These are phyloP conservation scores for Ichneumoninae sp. DNA, from an alignment of 2,888 invertebrate genomes.

Conservation along the genomic window DNA sequence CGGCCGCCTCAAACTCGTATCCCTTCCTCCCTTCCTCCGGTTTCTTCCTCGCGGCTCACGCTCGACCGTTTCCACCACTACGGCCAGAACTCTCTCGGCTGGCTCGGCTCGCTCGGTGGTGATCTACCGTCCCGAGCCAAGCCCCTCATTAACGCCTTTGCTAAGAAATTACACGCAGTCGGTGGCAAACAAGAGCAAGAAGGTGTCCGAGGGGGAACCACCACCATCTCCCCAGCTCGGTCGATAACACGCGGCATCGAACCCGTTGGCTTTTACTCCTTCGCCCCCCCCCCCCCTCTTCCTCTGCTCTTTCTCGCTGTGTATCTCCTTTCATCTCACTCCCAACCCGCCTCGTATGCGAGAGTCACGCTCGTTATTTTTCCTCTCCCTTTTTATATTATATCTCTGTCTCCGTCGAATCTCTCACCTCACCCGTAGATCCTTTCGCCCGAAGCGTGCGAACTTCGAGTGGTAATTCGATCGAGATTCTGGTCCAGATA, in stretches of 20 bases:
- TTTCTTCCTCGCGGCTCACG: slow-evolving; percentile 16
- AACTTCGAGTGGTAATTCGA: slow-evolving; percentile 80
- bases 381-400: slow-evolving; percentile 57
- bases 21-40: not conserved
- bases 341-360: slow-evolving; percentile 44
- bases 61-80: slow-evolving; percentile 28
- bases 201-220: slow-evolving; percentile 74
- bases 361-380: slow-evolving; percentile 59
- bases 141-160: slow-evolving; percentile 84
- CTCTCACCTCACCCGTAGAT: slow-evolving; percentile 26
- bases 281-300: slow-evolving; percentile 7
- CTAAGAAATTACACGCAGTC: slow-evolving; percentile 84
- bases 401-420: slow-evolving; percentile 56
- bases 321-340: slow-evolving; percentile 66
- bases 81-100: not conserved
- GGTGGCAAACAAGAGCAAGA: slow-evolving; percentile 84
- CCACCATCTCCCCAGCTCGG: slow-evolving; percentile 66
- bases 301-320: slow-evolving; percentile 57
- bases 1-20: not conserved
- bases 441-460: slow-evolving; percentile 77
- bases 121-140: slow-evolving; percentile 83
- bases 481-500: slow-evolving; percentile 80
- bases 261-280: slow-evolving; percentile 18
- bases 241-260: slow-evolving; percentile 75
- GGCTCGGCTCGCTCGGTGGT: slow-evolving; percentile 68